Evolutionary conservation across 2,888 invertebrate species (phyloP), one percentile per base, ranked within the genome.

Genomic region (Camptogramma bilineatum): DNA sequence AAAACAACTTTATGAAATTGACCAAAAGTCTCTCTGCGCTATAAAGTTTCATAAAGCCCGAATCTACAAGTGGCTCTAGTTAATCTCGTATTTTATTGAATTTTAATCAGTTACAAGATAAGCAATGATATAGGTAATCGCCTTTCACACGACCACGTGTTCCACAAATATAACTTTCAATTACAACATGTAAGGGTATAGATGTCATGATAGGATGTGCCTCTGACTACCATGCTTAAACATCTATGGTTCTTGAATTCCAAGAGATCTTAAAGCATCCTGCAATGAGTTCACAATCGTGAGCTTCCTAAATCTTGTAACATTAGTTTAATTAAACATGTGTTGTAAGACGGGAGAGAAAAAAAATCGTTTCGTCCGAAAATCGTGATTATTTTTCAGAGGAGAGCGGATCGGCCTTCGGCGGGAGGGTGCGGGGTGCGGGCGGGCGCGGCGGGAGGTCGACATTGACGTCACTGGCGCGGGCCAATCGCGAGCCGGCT

Each of bases 391-490:
- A 90, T 90, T 91, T 90, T 91, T 87, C 87, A 83, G 86, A 84
- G 83, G 86, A 84, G 83, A 79, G 79, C 78, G 78, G 79, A 78
- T 82, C 86, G 90, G 90, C 88, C 90, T 90, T 90, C 86, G 81
- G 73, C 75, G 76, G 79, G 77, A n/a, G 77, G 72, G 71, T 72
- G 73, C 77, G 75, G 75, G 76, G 72, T 77, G 76, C 73, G 77
- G 74, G 81, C 84, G 86, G 71, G 72, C 66, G 64, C 76, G 76
- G 80, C 78, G 76, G 78, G 90, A 90, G 90, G 91, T 89, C 92
- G 91, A 83, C 84, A 92, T 93, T 91, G 91, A 91, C 93, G 91
- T 91, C 92, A 93, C 87, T 75, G 71, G 83, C 79, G 81, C 81
- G 75, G 81, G 80, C 91, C 90, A 91, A 90, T 89, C 75, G 83